Conservation (phyloP, 23 tunicate genomes). For the Trididemnum nubilum region DNA sequence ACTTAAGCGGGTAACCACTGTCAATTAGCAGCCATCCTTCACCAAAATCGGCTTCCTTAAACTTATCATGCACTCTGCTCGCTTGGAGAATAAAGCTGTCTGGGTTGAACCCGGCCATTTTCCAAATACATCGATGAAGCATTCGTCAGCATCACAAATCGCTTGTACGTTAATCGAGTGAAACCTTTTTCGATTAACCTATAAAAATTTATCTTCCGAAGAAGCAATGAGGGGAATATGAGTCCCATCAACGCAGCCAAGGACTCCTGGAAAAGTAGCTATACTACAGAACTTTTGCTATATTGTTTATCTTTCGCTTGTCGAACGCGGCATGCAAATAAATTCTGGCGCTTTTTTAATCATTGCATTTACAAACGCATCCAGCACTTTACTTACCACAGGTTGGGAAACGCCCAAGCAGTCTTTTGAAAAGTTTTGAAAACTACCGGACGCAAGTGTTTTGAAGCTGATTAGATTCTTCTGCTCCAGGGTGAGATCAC, state of each 20-base stretch:
- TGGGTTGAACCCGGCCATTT: slow-evolving; percentile 15
- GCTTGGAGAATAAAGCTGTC: slow-evolving; percentile 24
- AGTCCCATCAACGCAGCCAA: slow-evolving; percentile 10
- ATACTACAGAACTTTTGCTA: not conserved
- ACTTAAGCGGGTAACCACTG: slow-evolving; percentile 33
- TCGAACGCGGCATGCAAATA: not conserved
- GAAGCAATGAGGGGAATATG: slow-evolving; percentile 30
- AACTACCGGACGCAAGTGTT: not conserved
- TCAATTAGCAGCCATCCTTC: slow-evolving; percentile 9
- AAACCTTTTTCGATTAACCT: slow-evolving; percentile 36
- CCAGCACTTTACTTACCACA: not conserved
- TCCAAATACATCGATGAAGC: slow-evolving; percentile 18
- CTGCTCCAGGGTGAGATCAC: not conserved
- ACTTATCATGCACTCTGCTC: not conserved
- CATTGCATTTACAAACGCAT: not conserved
- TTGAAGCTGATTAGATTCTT: not conserved
- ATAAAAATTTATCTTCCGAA: slow-evolving; percentile 27
- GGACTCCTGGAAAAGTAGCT: not conserved
- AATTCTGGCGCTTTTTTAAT: not conserved
- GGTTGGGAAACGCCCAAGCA: not conserved
- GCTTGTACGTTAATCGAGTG: slow-evolving; percentile 48
- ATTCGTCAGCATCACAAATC: slow-evolving; percentile 29
- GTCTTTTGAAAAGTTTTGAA: not conserved
- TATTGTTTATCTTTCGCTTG: not conserved
- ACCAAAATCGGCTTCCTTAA: slow-evolving; percentile 4